Evolutionary conservation across 2,888 invertebrate species (phyloP), one percentile per base, ranked within the genome.

Genomic region (Calliopum simillimum): DNA sequence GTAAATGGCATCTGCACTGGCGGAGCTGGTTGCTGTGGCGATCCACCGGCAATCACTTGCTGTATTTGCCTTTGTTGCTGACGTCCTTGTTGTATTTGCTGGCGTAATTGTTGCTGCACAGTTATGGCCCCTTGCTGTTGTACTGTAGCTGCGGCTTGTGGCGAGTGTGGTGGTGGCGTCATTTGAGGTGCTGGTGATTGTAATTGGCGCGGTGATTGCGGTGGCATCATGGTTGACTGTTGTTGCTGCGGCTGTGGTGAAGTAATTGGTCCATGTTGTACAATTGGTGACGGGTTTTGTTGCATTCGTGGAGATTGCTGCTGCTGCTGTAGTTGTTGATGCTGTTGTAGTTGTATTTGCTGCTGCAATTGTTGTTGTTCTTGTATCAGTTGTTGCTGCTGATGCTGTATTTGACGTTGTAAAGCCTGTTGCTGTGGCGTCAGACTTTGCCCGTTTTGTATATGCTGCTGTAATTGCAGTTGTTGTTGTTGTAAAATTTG

Each of bases 391-490:
- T 81, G 82, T 49, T 89, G 83, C 72, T 89, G 89, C 71, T 89
- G 89, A 79, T 89, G 89, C 78, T 89, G 90, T 64, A 89, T 83
- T 78, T 89, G 83, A 63, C 89, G 88, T 74, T 89, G 90, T 74
- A 89, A 67, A 5, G 76, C 79, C 73, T 83, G 85, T 66, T 83
- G 84, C 21, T 83, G 81, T 2, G 80, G 80, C 4, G 82, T 82
- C 51, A 83, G 73, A 41, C 80, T 82, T 68, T 85, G 85, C 0
- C 84, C 81, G 69, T 77, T 81, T 71, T 82, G 82, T 71, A 82
- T 80, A 33, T 82, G 81, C 56, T 82, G 81, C 56, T 84, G 85
- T n/a, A 85, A 76, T 53, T 79, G 77, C 59, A 78, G 74, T 58
- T 79, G 81, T 44, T 85, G 81, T 58, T 85, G 84, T 64, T 84